Conservation (phyloP, 2,888 invertebrate genomes). For the Xanthia icteritia region DNA sequence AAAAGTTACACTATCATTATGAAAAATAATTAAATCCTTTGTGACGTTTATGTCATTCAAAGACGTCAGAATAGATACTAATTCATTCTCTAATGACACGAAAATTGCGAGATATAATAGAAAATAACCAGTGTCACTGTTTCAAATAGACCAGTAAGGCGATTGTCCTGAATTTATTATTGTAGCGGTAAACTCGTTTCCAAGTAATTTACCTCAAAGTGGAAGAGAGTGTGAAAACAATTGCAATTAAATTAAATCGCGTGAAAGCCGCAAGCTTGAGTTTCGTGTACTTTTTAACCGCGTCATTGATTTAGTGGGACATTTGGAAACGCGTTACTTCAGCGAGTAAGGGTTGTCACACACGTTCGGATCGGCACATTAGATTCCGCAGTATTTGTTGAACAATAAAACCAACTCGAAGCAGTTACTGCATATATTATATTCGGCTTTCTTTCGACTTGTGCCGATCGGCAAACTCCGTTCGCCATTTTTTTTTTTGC, state of each 20-base stretch:
- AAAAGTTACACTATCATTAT: neutral
- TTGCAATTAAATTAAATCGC: slow-evolving; percentile 58
- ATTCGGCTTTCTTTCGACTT: neutral
- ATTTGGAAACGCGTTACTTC: neutral
- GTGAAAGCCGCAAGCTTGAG: slow-evolving; percentile 44
- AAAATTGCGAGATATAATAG: neutral
- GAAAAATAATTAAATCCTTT: neutral
- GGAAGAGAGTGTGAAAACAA: slow-evolving; percentile 57
- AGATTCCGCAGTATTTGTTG: neutral
- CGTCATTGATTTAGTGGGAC: slow-evolving; percentile 29
- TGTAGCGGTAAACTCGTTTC: slow-evolving; percentile 42
- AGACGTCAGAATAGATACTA: neutral
- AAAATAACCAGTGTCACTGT: slow-evolving; percentile 10
- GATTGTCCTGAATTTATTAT: slow-evolving; percentile 41
- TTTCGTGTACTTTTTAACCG: slow-evolving; percentile 42
- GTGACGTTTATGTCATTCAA: neutral
- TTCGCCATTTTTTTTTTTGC: too few relatives aligned
- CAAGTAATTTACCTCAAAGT: slow-evolving; percentile 56
- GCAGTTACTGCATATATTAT: too few relatives aligned
- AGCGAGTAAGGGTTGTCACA: neutral
- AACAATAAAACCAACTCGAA: neutral
- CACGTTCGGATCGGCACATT: neutral
- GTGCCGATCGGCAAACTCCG: neutral
- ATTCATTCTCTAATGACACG: neutral
- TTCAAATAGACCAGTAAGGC: slow-evolving; percentile 22